Percentiles rank a stretch among this genome's conserved stretches.
phyloP scores from a whole-genome alignment of 2,113 vertebrate species.

The Grallaria varia region DNA sequence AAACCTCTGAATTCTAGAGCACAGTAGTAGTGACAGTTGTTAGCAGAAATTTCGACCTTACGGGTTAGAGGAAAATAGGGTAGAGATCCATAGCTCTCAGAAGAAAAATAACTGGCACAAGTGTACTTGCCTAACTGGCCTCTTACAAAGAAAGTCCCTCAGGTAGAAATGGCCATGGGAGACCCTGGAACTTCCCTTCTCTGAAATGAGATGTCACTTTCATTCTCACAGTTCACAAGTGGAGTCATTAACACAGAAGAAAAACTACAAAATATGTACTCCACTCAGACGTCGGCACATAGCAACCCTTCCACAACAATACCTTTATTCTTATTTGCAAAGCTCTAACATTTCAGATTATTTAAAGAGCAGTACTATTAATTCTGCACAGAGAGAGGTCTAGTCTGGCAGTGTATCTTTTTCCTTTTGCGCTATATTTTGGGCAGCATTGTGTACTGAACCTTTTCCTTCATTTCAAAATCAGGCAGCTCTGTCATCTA shows the following conservation, averaged over 20 bases:
- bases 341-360: background rate
- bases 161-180: background rate
- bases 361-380: background rate
- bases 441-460: background rate
- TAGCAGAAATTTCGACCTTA: background rate
- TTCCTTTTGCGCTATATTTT: background rate
- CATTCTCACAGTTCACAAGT: background rate
- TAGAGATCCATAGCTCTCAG: background rate
- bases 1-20: background rate
- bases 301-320: background rate
- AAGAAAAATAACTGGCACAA: background rate
- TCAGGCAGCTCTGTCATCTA: background rate
- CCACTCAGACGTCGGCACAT: background rate
- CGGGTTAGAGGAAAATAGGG: background rate
- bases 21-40: background rate
- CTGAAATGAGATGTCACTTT: background rate
- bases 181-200: background rate
- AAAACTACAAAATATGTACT: background rate
- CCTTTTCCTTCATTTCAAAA: background rate
- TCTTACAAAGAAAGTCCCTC: background rate
- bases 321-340: accelerated
- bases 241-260: background rate
- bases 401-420: background rate
- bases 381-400: background rate
- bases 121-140: background rate